Evolutionary conservation across 2,888 invertebrate genomes (phyloP).

Genomic region (Sisyra terminalis): DNA sequence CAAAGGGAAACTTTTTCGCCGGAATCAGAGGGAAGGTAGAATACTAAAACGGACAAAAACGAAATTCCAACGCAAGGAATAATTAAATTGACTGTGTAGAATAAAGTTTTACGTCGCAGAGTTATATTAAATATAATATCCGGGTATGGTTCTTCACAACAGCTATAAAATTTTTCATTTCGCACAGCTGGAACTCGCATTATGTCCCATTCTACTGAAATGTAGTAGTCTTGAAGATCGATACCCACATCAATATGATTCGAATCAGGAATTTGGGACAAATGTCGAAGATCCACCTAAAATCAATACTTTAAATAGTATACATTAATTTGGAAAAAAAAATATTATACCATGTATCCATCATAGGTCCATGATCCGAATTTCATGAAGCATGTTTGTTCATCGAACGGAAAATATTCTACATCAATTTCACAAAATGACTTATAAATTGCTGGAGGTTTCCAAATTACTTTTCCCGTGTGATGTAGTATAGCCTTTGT

Average conservation of each 20-base stretch:
- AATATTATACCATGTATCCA: conserved; percentile 66
- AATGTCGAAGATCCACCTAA: conserved; percentile 79
- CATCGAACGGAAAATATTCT: conserved; percentile 88
- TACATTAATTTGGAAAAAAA: too few relatives aligned
- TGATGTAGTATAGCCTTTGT: conserved; percentile 91
- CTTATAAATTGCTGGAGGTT: conserved; percentile 97
- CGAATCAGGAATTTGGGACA: conserved; percentile 73
- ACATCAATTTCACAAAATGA: conserved; percentile 93
- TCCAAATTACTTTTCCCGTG: conserved; percentile 89
- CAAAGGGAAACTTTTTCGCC: conserved; percentile 96
- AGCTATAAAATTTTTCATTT: conserved; percentile 87
- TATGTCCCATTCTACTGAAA: conserved; percentile 97
- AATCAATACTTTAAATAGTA: conserved; percentile 17
- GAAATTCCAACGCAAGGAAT: conserved; percentile 96
- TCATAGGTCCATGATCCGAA: conserved; percentile 92
- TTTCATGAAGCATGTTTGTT: conserved; percentile 92
- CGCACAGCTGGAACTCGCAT: conserved; percentile 81
- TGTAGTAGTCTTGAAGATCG: conserved; percentile 85
- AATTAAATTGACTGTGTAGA: conserved; percentile 94
- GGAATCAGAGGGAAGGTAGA: conserved; percentile 93
- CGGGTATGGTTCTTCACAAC: conserved; percentile 91
- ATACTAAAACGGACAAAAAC: conserved; percentile 90
- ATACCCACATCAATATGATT: conserved; percentile 81
- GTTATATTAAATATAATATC: conserved; percentile 98
- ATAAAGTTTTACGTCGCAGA: conserved; percentile 82